Conservation (phyloP, 2,797 vertebrate genomes). For the Muscicapa comitata region DNA sequence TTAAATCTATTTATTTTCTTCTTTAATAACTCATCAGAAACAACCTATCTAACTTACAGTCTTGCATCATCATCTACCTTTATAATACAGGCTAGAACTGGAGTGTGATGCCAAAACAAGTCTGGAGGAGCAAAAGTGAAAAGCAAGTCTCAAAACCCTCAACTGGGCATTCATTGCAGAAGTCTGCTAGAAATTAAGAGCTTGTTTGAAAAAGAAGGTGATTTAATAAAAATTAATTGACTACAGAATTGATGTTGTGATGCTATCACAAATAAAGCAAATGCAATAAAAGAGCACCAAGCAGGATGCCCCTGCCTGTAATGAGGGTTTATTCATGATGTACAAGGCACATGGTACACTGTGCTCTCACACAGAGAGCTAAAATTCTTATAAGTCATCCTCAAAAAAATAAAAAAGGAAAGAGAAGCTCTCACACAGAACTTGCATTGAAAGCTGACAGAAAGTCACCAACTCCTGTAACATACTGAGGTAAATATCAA, state of each 20-base stretch:
- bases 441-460: background rate
- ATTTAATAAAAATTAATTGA: background rate
- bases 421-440: background rate
- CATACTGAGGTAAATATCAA: background rate
- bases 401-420: background rate
- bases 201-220: background rate
- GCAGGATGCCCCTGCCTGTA: background rate
- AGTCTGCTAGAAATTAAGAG: background rate
- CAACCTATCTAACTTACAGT: background rate
- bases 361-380: background rate
- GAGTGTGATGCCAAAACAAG: background rate
- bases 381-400: background rate
- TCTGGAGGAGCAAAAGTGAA: background rate
- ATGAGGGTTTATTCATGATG: background rate
- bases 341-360: background rate
- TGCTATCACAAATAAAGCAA: background rate
- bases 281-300: background rate
- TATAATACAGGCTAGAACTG: background rate
- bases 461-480: background rate
- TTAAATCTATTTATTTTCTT: background rate
- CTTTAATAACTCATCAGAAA: background rate
- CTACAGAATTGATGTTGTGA: background rate
- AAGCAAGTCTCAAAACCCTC: background rate
- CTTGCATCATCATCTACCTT: background rate
- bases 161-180: background rate